These are phyloP conservation scores for Xiphophorus couchianus DNA, from an alignment of 2,113 vertebrate genomes.

Conservation along the genomic window DNA sequence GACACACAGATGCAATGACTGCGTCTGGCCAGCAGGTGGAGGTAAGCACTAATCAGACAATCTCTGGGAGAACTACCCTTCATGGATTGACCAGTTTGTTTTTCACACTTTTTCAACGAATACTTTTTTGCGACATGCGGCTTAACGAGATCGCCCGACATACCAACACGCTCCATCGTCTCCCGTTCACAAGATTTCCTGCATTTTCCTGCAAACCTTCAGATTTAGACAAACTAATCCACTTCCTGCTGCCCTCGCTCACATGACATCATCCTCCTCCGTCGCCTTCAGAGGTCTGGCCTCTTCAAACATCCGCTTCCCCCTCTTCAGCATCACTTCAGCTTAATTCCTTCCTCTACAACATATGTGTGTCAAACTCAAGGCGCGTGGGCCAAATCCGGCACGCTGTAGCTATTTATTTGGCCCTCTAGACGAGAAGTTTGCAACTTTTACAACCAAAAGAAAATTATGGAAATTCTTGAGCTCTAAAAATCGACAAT, in stretches of 20 bases:
- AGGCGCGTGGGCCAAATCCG: too few relatives aligned
- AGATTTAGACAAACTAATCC: slow-evolving; percentile 20
- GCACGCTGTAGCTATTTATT: too few relatives aligned
- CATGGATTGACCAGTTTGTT: slow-evolving; percentile 49
- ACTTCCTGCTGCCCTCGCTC: slow-evolving; percentile 39
- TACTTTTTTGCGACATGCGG: slow-evolving; percentile 36
- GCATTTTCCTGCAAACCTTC: neutral
- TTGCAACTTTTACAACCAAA: too few relatives aligned
- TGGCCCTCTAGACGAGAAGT: too few relatives aligned
- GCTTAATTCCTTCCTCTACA: slow-evolving; percentile 28
- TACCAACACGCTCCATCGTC: slow-evolving; percentile 37
- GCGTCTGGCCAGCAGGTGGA: slow-evolving; percentile 72
- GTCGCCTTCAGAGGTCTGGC: slow-evolving; percentile 67
- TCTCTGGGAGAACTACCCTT: slow-evolving; percentile 62
- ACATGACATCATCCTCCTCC: slow-evolving; percentile 50
- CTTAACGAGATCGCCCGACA: slow-evolving; percentile 24
- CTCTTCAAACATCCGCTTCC: slow-evolving; percentile 66
- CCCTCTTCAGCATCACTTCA: slow-evolving; percentile 40
- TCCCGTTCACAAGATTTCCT: neutral
- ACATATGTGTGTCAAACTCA: slow-evolving; percentile 1
- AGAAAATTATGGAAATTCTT: too few relatives aligned
- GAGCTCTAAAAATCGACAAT: too few relatives aligned
- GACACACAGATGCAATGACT: slow-evolving; percentile 19
- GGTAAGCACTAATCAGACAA: slow-evolving; percentile 51
- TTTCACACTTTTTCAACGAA: slow-evolving; percentile 24